A percentile compares a stretch with the other conserved stretches of the same genome.
Evolutionary conservation across 2,888 invertebrate genomes (phyloP).

Genomic region (Hetaerina titia): DNA sequence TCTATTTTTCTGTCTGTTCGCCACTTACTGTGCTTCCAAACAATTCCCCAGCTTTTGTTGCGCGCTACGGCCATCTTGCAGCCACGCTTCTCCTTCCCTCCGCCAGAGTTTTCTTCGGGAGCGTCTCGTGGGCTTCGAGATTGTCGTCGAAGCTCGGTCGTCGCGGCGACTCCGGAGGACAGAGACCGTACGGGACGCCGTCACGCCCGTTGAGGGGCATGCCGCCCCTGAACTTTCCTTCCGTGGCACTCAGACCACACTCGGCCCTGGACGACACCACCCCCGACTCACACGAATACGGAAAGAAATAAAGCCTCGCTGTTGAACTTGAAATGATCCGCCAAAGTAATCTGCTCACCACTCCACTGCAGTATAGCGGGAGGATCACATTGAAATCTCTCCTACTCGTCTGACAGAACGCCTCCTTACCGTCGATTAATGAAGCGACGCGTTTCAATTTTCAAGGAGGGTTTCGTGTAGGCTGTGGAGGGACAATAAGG

Average conservation of each 20-base stretch:
- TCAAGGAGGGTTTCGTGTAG: not conserved
- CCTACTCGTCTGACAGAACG: not conserved
- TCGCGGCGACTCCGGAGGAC: not conserved
- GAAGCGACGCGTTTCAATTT: not conserved
- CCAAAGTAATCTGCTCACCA: too few species aligned
- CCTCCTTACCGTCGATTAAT: not conserved
- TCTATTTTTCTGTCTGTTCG: constrained; percentile 80
- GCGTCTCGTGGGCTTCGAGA: not conserved
- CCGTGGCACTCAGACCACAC: not conserved
- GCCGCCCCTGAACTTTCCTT: constrained; percentile 17
- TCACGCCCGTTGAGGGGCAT: constrained; percentile 63
- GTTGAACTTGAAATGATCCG: too few species aligned
- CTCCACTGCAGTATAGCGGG: too few species aligned
- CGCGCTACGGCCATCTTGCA: constrained; percentile 67
- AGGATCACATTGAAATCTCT: not conserved
- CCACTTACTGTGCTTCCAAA: constrained; percentile 91
- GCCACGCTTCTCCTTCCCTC: constrained; percentile 50
- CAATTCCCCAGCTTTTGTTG: constrained; percentile 68
- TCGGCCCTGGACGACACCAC: not conserved
- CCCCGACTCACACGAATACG: not conserved
- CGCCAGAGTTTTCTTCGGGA: constrained; percentile 21
- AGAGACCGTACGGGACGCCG: constrained; percentile 27
- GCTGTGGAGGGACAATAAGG: not conserved
- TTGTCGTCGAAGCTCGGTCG: not conserved
- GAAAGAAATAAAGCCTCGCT: not conserved